These are phyloP conservation scores for Periophthalmus magnuspinnatus DNA, from an alignment of 2,797 vertebrate genomes.

Conservation along the genomic window DNA sequence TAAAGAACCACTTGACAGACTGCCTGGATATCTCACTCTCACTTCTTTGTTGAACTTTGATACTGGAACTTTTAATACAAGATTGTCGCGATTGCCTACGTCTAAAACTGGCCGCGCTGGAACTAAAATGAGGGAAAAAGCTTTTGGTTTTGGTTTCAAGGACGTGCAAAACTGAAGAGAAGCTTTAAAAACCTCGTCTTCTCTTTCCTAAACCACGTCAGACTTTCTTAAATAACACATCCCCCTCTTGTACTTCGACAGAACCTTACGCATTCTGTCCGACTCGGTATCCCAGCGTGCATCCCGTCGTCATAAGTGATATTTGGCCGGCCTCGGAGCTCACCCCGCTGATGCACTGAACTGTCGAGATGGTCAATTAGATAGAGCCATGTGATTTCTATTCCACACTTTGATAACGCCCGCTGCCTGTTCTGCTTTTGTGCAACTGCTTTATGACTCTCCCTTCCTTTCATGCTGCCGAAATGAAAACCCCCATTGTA, in stretches of 20 bases:
- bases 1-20: no score
- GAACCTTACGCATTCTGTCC: conserved; percentile 19
- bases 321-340: conserved; percentile 31
- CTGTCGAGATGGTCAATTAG: conserved; percentile 55
- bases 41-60: no score
- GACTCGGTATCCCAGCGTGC: conserved; percentile 18
- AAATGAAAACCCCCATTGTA: conserved; percentile 30
- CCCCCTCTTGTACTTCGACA: conserved; percentile 28
- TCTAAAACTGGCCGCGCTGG: no score
- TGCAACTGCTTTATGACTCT: conserved; percentile 24
- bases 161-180: neutral
- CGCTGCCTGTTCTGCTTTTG: conserved; percentile 19
- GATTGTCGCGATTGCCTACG: no score
- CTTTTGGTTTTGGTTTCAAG: no score
- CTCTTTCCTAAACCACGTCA: neutral
- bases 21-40: no score
- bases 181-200: neutral
- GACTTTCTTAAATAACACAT: neutral
- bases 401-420: conserved; percentile 31
- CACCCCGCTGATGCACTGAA: conserved; percentile 41
- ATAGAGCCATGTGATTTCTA: conserved; percentile 51
- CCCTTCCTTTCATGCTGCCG: conserved; percentile 30
- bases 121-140: no score
- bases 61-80: no score
- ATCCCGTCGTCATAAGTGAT: conserved; percentile 23